Base-by-base conservation (phyloP, 2,888 invertebrate species). In the Clepsis dumicolana region DNA sequence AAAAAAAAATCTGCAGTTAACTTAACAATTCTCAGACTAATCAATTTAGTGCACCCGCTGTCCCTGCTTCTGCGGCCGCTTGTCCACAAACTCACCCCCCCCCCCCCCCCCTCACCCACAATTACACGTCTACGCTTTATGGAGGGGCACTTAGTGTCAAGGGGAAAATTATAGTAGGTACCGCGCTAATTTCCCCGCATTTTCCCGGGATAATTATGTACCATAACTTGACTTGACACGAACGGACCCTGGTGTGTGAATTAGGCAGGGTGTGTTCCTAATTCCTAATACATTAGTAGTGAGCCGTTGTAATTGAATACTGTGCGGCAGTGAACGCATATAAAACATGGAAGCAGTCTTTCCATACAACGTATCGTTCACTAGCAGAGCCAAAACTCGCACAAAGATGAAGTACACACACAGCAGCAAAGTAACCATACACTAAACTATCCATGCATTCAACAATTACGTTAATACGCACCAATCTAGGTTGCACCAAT, bases 131-230 rank as follows among this genome's bases (percentile, higher is more conserved):
- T 60, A 64, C 70, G 50, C 68, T 70, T 56, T 71, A 71, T 64
- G 70, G 70, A 68, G 73, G 57, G 73, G 74, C 72, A 73, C 75
- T 82, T 83, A 82, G 84, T 80, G 83, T 80, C 76, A 77, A 79
- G 79, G 79, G 80, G 80, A 78, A 86, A 81, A 84, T 67, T 67
- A 62, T 29, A 57, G 56, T n/a, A n/a, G n/a, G n/a, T 48, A 32
- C 48, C 21, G 56, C 61, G 21, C 38, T 32, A 66, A 38, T 65
- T 62, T 50, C 38, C 54, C 62, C 4, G 25, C 38, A 66, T n/a
- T 35, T 41, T 56, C n/a, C 38, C 8, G 48, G 27, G 44, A n/a
- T 24, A 62, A 32, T 21, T 53, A 41, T 29, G 5, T 7, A 24
- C 7, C 41, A 12, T 41, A 14, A 25, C 35, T n/a, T 12, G 1